Evolutionary conservation across 2,888 invertebrate genomes (phyloP), one percentile per base, ranked within the genome.

Genomic region (Protophormia terraenovae): DNA sequence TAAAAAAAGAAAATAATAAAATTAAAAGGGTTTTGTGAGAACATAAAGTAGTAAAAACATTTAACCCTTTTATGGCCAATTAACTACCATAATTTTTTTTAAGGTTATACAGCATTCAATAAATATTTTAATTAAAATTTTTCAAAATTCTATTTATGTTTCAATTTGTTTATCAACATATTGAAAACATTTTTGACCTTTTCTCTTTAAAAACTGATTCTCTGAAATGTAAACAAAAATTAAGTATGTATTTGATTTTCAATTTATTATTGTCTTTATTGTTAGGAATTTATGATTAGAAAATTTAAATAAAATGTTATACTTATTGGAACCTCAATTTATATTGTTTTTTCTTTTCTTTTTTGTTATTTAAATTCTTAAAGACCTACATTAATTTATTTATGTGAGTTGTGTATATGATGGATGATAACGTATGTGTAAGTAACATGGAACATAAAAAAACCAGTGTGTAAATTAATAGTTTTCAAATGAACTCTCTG

Each of bases 391-490:
- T 6, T 8, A 35, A 50, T 2, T 24, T 78, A 35, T 27, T 38
- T 53, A 16, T n/a, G n/a, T 19, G 10, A 47, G 6, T 12, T 14
- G 22, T 55, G 45, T 77, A 45, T 41, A 58, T 55, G n/a, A n/a
- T n/a, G n/a, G n/a, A n/a, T n/a, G n/a, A n/a, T n/a, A n/a, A n/a
- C n/a, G n/a, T n/a, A n/a, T n/a, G n/a, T n/a, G n/a, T n/a, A n/a
- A n/a, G n/a, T n/a, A n/a, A n/a, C n/a, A n/a, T n/a, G n/a, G n/a
- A n/a, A n/a, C n/a, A n/a, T 12, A 24, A 32, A 53, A 32, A 41
- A 45, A n/a, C 29, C 12, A 71, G 41, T 58, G 58, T 80, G 80
- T 66, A 73, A 80, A 80, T 73, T 73, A 73, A 80, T 80, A 80
- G 72, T 73, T 67, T 62, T 62, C 10, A 62, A 79, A 79, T 79